Percentiles rank a stretch among this genome's conserved stretches.
Evolutionary conservation across 1,140 invertebrate species (phyloP).

Genomic region (Andrena cerasifolii): DNA sequence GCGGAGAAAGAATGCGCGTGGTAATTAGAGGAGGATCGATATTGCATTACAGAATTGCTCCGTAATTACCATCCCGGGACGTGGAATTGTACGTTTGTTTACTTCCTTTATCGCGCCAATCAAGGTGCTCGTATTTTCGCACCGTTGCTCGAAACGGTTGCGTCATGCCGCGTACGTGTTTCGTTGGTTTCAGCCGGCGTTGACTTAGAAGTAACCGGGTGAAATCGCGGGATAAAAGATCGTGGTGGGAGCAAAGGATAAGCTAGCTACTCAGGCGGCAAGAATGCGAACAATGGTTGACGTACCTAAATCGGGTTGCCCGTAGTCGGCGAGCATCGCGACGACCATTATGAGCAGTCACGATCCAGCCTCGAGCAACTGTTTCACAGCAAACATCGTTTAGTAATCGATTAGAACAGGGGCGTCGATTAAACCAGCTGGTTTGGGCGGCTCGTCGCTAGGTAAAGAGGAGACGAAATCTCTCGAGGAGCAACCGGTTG

Average conservation of each 20-base stretch:
- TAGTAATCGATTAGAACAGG: not conserved
- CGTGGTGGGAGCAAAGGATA: not conserved
- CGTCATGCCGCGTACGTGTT: not conserved
- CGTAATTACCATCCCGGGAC: not conserved
- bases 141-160: not conserved
- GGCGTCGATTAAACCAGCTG: not conserved
- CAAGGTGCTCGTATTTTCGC: not conserved
- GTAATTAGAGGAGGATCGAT: conserved; percentile 29
- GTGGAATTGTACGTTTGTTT: conserved; percentile 11
- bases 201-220: no score
- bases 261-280: not conserved
- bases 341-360: conserved; percentile 68
- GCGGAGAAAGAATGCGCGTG: not conserved
- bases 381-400: conserved; percentile 43
- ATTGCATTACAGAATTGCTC: not conserved
- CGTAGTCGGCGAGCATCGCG: conserved; percentile 73
- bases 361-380: conserved; percentile 34
- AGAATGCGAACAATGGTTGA: conserved; percentile 18
- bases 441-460: not conserved
- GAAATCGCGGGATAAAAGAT: no score
- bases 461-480: conserved; percentile 30
- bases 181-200: no score
- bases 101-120: conserved; percentile 1
- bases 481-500: conserved; percentile 1
- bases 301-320: conserved; percentile 71